A percentile compares a stretch with the other conserved stretches of the same genome.
These are phyloP conservation scores for Chlorodrepanis virens DNA, from an alignment of 2,113 vertebrate species.

Conservation along the genomic window DNA sequence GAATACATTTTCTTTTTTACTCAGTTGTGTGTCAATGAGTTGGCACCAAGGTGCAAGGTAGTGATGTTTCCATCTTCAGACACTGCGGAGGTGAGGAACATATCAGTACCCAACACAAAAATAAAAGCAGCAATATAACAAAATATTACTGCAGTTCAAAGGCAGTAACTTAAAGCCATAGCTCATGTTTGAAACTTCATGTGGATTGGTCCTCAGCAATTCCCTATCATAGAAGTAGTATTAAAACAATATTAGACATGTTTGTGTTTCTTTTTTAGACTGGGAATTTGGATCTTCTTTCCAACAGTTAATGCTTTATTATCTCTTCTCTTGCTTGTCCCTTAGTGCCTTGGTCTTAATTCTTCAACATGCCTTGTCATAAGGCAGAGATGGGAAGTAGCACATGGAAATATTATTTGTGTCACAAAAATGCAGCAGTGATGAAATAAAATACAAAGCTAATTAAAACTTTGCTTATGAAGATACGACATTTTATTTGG, in stretches of 20 bases:
- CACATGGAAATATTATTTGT: neutral
- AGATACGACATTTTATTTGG: neutral
- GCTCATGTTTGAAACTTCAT: neutral
- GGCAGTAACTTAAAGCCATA: neutral
- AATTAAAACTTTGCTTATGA: conserved; percentile 4
- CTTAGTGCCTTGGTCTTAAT: neutral
- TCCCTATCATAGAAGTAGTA: neutral
- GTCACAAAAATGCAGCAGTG: neutral
- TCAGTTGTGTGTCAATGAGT: neutral
- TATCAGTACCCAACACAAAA: neutral
- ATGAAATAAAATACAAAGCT: neutral
- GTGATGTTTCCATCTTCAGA: neutral
- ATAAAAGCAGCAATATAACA: neutral
- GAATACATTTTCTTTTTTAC: neutral
- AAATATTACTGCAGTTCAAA: neutral
- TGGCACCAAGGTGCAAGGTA: neutral
- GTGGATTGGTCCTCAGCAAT: neutral
- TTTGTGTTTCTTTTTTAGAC: neutral
- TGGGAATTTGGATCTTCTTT: neutral
- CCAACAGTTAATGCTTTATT: neutral
- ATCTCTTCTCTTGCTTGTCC: neutral
- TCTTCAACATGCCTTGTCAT: neutral
- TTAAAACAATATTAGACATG: neutral
- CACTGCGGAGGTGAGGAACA: neutral
- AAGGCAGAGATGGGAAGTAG: neutral